Percentiles rank a stretch among this genome's conserved stretches.
Evolutionary conservation across 2,797 vertebrate species (phyloP).

Genomic region (Pseudomugil gertrudae): DNA sequence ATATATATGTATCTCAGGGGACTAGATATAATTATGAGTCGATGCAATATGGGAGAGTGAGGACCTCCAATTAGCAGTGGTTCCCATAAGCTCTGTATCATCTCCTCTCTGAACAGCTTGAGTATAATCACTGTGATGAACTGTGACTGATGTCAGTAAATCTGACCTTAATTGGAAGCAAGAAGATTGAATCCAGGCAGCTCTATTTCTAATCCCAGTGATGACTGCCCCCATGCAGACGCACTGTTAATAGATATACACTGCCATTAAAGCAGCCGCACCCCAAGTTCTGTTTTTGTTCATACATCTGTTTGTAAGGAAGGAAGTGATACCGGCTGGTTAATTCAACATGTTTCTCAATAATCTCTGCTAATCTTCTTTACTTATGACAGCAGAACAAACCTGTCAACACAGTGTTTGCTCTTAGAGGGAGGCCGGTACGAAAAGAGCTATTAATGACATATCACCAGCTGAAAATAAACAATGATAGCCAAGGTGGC

Average conservation of each 20-base stretch:
- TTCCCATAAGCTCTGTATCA: constrained; percentile 84
- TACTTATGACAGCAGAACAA: constrained; percentile 72
- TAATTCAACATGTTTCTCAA: constrained; percentile 77
- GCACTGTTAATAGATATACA: constrained; percentile 30
- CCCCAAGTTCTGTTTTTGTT: constrained; percentile 35
- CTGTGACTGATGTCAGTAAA: constrained; percentile 88
- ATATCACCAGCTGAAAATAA: constrained; percentile 48
- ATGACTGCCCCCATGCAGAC: constrained; percentile 32
- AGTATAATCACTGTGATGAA: constrained; percentile 85
- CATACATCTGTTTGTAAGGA: constrained; percentile 39
- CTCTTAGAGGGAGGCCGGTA: constrained; percentile 58
- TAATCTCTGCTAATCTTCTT: constrained; percentile 81
- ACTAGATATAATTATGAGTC: constrained; percentile 31
- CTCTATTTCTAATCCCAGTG: constrained; percentile 47
- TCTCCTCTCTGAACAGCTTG: constrained; percentile 84
- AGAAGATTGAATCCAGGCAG: constrained; percentile 82
- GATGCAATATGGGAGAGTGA: constrained; percentile 46
- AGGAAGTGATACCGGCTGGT: constrained; percentile 63
- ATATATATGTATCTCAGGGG: constrained; percentile 6
- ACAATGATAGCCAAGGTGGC: constrained; percentile 28
- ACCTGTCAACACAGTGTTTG: constrained; percentile 73
- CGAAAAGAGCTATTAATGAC: constrained; percentile 55
- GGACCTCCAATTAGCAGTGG: constrained; percentile 71
- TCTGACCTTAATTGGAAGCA: constrained; percentile 86
- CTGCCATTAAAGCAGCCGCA: constrained; percentile 33